Evolutionary conservation across 2,888 invertebrate genomes (phyloP), one percentile per base, ranked within the genome.

Genomic region (Physocephala rufipes): DNA sequence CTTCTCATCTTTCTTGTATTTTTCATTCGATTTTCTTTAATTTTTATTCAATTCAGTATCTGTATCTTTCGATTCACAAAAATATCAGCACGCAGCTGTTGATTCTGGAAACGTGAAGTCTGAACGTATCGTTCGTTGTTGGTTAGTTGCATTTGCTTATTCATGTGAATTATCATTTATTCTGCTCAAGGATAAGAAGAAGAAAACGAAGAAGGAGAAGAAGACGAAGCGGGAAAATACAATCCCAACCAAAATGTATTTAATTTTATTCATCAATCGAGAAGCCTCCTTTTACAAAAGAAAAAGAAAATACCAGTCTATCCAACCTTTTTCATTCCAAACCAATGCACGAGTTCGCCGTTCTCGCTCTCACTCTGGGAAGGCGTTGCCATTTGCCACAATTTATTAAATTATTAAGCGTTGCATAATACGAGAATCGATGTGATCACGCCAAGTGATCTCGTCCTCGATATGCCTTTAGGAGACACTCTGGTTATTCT

Each of bases 361-460:
- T 49, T 1, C n/a, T n/a, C n/a, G 49, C 19, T 5, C 4, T 49
- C 19, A 12, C 4, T 1, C 12, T 55, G 2, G 21, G 53, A 55
- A 55, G 5, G 9, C 53, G 21, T 21, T 21, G 21, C 53, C 12
- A 55, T 55, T 19, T 49, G 12, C 21, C 21, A 55, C 53, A 21
- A 55, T 4, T 36, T 36, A 36, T 24, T 55, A 24, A 55, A 55
- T 55, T 55, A 55, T 55, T 55, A 55, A 55, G 53, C 24, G 13
- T 55, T 55, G 13, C 53, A 24, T 55, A 55, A 55, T 55, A 55
- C 36, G 36, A 36, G 36, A 36, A 5, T 55, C 12, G 24, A 13
- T 4, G 53, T 24, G 12, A 55, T 55, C 53, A 55, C 53, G 53
- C 21, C 53, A 55, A 19, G 53, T 19, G 53, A 55, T 55, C 16